Conservation (phyloP, 2,797 vertebrate species). For the Triplophysa bombifrons region DNA sequence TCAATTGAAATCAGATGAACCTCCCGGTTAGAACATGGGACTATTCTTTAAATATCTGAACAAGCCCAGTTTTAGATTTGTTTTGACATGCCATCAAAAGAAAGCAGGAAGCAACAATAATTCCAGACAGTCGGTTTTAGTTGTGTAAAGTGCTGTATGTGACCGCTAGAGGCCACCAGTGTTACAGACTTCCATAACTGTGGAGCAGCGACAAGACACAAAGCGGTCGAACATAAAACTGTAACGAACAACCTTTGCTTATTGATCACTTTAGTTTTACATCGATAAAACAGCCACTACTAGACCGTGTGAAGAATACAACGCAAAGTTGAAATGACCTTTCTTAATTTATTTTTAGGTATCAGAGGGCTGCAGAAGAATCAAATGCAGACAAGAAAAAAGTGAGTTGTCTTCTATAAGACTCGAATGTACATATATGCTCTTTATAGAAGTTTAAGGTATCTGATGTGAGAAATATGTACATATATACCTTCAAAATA, state of each 20-base stretch:
- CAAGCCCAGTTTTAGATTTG: constrained; percentile 5
- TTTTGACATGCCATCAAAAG: constrained; percentile 3
- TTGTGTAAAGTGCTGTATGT: neutral
- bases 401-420: constrained; percentile 68
- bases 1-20: neutral
- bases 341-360: constrained; percentile 72
- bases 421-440: neutral
- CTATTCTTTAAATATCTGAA: neutral
- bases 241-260: too few species aligned
- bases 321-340: neutral
- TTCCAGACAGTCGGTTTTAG: neutral
- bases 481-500: too few species aligned
- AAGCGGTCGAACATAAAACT: neutral
- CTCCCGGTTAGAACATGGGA: neutral
- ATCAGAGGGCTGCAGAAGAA: constrained; percentile 93
- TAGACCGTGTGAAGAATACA: neutral
- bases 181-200: neutral
- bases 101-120: neutral
- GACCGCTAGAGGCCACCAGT: constrained; percentile 9
- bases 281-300: too few species aligned
- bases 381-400: constrained; percentile 82
- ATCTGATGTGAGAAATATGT: too few species aligned
- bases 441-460: neutral
- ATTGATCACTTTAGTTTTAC: too few species aligned
- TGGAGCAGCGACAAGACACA: neutral